These are phyloP conservation scores for Chromobotia macracanthus DNA, from an alignment of 2,797 vertebrate genomes.

Conservation along the genomic window DNA sequence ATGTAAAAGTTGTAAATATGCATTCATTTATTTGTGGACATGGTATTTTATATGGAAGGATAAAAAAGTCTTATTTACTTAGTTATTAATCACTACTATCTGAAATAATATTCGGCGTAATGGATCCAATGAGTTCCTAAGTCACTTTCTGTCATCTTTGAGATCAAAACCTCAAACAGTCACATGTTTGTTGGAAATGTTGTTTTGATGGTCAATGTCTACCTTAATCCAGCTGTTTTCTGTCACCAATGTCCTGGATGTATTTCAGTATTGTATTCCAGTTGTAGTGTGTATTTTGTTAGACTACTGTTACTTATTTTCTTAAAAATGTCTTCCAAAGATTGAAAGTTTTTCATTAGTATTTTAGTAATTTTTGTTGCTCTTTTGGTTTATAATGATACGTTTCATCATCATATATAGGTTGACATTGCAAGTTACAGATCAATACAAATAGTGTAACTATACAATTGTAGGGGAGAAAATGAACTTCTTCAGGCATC, in stretches of 20 bases:
- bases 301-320: background rate
- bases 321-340: no score
- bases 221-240: background rate
- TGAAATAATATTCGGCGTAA: background rate
- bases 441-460: no score
- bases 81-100: background rate
- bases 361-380: no score
- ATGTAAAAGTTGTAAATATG: conserved; percentile 31
- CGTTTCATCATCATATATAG: background rate
- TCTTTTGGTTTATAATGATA: background rate
- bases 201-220: no score
- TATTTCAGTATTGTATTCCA: background rate
- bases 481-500: background rate
- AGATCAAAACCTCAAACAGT: background rate
- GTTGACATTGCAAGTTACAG: background rate
- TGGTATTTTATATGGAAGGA: background rate
- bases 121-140: background rate
- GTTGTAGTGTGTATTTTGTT: background rate
- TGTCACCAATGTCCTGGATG: background rate
- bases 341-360: no score
- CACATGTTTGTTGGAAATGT: background rate
- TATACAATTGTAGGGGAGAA: no score
- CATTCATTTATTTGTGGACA: background rate
- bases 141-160: background rate
- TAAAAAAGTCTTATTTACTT: no score